A percentile compares a stretch with the other conserved stretches of the same genome.
These are phyloP conservation scores for Austrolebias charrua DNA, from an alignment of 2,797 vertebrate genomes.

Conservation along the genomic window DNA sequence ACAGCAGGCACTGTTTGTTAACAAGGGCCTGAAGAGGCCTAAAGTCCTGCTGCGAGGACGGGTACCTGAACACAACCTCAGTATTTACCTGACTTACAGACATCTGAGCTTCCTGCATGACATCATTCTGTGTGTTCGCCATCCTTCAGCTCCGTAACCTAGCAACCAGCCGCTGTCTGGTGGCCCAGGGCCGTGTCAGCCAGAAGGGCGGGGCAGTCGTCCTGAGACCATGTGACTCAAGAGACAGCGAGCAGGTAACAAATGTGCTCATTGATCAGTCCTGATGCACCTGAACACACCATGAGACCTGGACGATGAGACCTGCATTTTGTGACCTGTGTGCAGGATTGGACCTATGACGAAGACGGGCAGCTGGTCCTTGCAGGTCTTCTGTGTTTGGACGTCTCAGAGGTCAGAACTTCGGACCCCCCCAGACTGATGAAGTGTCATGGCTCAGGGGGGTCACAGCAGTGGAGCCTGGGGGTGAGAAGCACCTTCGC, in stretches of 20 bases:
- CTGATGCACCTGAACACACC: neutral
- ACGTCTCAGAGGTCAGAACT: conserved; percentile 90
- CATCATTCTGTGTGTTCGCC: neutral
- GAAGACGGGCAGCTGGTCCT: conserved; percentile 93
- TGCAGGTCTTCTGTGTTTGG: conserved; percentile 90
- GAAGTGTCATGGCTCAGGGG: conserved; percentile 97
- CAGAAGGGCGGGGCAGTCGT: conserved; percentile 92
- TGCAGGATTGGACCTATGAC: conserved; percentile 90
- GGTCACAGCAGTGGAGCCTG: conserved; percentile 94
- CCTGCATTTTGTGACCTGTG: neutral
- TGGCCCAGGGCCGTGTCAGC: conserved; percentile 88
- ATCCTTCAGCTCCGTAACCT: conserved; percentile 84
- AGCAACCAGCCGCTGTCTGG: conserved; percentile 85
- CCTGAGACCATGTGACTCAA: conserved; percentile 84
- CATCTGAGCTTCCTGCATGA: neutral
- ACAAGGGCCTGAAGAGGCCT: conserved; percentile 87
- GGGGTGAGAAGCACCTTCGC: conserved; percentile 80
- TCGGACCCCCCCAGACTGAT: conserved; percentile 91
- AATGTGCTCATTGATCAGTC: neutral
- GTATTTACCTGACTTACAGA: neutral
- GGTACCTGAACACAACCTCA: conserved; percentile 76
- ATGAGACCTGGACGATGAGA: conserved; percentile 1
- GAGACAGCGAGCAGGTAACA: conserved; percentile 77
- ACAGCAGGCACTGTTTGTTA: conserved; percentile 82
- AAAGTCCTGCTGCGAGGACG: conserved; percentile 88